Percentiles rank a stretch among this genome's conserved stretches.
Evolutionary conservation across 2,888 invertebrate species (phyloP).

Genomic region (Ormyrus thymus): DNA sequence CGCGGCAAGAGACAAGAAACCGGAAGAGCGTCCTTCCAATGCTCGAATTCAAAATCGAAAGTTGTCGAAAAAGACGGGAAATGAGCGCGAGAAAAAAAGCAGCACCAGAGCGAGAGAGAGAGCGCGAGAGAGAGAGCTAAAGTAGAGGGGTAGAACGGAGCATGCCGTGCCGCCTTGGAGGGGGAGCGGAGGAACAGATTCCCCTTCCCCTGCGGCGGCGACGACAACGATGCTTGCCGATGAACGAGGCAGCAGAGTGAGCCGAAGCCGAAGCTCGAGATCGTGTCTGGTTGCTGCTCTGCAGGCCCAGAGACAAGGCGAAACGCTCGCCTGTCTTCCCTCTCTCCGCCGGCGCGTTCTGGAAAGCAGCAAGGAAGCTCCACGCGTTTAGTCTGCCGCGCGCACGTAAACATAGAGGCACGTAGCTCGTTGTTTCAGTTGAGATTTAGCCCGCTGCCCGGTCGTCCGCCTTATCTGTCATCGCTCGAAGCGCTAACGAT

Average conservation of each 20-base stretch:
- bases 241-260: not conserved
- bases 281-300: conserved; percentile 31
- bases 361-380: conserved; percentile 26
- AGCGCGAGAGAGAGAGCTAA: conserved; percentile 36
- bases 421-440: conserved; percentile 28
- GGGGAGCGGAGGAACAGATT: conserved; percentile 9
- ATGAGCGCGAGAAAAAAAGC: not conserved
- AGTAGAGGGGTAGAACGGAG: conserved; percentile 31
- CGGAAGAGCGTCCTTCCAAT: conserved; percentile 26
- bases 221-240: conserved; percentile 13
- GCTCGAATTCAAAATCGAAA: conserved; percentile 33
- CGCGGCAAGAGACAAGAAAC: conserved; percentile 4
- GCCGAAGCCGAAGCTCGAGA: not conserved
- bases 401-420: conserved; percentile 9
- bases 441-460: not conserved
- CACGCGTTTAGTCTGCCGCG: conserved; percentile 43
- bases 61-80: conserved; percentile 1
- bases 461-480: not conserved
- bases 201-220: conserved; percentile 15
- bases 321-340: conserved; percentile 2
- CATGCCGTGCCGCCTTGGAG: conserved; percentile 15
- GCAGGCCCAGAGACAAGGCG: conserved; percentile 37
- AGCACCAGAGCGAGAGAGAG: conserved; percentile 54
- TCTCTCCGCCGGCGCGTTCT: not conserved
- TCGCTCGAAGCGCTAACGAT: not conserved